A percentile compares a stretch with the other conserved stretches of the same genome.
Conservation (phyloP, 1,140 invertebrate genomes). For the Drepana arcuata region DNA sequence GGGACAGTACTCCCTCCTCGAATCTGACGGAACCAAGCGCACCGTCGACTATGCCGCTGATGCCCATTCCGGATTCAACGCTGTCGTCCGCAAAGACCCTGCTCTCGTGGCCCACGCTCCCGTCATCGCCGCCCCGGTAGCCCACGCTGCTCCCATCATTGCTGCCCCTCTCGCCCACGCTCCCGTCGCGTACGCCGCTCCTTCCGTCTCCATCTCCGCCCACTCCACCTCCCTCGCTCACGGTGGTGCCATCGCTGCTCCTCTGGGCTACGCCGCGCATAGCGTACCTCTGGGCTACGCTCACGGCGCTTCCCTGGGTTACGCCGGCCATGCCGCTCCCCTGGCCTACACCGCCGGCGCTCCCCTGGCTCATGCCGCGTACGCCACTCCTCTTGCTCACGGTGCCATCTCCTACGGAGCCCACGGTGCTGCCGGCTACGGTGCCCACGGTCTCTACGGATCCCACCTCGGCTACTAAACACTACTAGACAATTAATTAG, state of each 20-base stretch:
- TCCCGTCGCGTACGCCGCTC: conserved; percentile 15
- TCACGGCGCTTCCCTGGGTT: conserved; percentile 15
- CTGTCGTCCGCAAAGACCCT: conserved; percentile 48
- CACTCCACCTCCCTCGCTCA: conserved; percentile 24
- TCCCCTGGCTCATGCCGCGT: conserved; percentile 9
- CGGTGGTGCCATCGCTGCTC: conserved; percentile 23
- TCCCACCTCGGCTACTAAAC: conserved; percentile 13
- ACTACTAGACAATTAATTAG: conserved; percentile 25
- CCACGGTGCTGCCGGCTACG: conserved; percentile 7
- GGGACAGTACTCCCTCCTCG: conserved; percentile 66
- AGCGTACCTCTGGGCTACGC: conserved; percentile 13
- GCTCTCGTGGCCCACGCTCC: conserved; percentile 29
- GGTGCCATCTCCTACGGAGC: conserved; percentile 2
- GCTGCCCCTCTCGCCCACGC: conserved; percentile 25
- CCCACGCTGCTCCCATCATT: conserved; percentile 16
- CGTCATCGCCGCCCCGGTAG: conserved; percentile 17
- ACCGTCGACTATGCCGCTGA: conserved; percentile 69
- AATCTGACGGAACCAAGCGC: conserved; percentile 65
- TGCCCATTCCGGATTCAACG: conserved; percentile 56
- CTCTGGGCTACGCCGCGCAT: conserved; percentile 18
- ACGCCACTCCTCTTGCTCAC: conserved; percentile 5
- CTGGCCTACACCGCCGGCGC: conserved; percentile 12
- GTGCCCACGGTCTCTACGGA: conserved; percentile 17
- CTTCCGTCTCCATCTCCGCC: conserved; percentile 14
- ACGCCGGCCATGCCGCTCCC: conserved; percentile 14